Evolutionary conservation across 2,797 vertebrate species (phyloP), one percentile per base, ranked within the genome.

Genomic region (Diplodus sargus): DNA sequence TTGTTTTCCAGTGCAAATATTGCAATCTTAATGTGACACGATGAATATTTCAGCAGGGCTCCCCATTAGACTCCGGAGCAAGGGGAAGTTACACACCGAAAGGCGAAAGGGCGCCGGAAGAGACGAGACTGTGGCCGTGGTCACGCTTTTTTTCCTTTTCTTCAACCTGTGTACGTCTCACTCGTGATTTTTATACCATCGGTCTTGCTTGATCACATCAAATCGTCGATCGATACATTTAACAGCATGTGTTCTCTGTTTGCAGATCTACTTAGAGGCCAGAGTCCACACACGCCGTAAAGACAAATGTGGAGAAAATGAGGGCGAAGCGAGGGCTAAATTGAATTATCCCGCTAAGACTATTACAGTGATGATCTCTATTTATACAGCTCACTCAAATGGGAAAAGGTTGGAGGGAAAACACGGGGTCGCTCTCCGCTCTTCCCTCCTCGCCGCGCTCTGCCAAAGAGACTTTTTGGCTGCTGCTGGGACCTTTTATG

Each of bases 41-140:
- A 92, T 94, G 79, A 93, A 94, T 94, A 89, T 94, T 94, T 94
- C 83, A 95, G 82, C 84, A 86, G 84, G 85, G 74, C 81, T 89
- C 86, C 87, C 91, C 84, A 92, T 90, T 92, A 90, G 79, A 90
- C 83, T 69, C 63, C 23, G n/a, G 58, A 89, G 90, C 70, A 0
- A 74, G 34, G 16, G 78, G 82, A 86, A 87, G 83, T 87, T 71
- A 83, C 83, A 75, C 79, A 83, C 76, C 60, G n/a, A n/a, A n/a
- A n/a, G 39, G 22, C 66, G 51, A 81, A 70, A 70, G 49, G 79
- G 52, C 34, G 54, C 64, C 12, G 25, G 43, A 71, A 34, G 48
- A 73, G 79, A 79, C 22, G 18, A 63, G 78, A 74, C 51, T 47
- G 76, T 43, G 39, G 70, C 54, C 60, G 63, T 61, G 62, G 61